phyloP scores from a whole-genome alignment of 2,113 vertebrate species.

The Naja naja region DNA sequence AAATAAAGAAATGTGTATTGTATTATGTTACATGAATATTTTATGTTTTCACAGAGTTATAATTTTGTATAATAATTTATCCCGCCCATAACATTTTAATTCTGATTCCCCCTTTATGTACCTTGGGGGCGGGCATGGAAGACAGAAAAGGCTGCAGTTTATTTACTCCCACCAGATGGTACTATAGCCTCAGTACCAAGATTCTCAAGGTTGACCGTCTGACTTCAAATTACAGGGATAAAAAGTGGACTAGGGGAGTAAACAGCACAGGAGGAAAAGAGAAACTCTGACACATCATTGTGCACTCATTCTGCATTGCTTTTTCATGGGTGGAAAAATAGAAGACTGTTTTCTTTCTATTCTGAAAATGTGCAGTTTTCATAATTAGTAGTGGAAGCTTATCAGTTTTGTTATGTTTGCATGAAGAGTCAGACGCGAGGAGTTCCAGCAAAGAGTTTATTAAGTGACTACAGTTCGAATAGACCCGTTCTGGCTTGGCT shows the following conservation, averaged over 20 bases:
- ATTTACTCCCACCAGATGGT: neutral
- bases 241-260: neutral
- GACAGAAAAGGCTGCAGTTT: neutral
- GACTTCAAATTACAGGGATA: neutral
- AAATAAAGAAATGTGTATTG: neutral
- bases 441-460: no score
- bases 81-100: neutral
- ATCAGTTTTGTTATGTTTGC: no score
- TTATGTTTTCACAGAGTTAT: neutral
- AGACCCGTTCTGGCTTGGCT: no score
- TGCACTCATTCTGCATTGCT: neutral
- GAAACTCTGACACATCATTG: neutral
- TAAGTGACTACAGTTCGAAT: no score
- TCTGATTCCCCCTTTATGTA: neutral
- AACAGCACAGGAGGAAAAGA: neutral
- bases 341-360: neutral
- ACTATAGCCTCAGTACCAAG: neutral
- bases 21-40: neutral
- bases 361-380: neutral
- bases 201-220: neutral
- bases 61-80: neutral
- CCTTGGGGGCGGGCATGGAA: rapidly evolving
- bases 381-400: neutral
- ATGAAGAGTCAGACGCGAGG: no score
- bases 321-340: neutral